Percentiles rank a stretch among this genome's conserved stretches.
These are phyloP conservation scores for Diachrysia chrysitis DNA, from an alignment of 2,888 invertebrate species.

Conservation along the genomic window DNA sequence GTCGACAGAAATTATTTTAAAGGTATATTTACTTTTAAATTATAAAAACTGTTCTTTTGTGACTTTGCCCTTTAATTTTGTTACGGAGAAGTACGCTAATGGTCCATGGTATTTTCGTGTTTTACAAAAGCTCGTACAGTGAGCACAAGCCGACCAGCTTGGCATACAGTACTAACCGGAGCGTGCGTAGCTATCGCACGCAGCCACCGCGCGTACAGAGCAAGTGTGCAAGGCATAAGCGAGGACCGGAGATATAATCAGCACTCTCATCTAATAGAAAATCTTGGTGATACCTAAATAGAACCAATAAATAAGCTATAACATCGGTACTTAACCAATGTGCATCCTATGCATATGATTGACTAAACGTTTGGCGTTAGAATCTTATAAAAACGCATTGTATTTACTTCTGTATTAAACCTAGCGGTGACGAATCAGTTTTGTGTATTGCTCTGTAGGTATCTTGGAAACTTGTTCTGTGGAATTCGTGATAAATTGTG, in stretches of 20 bases:
- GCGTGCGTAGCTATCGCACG: constrained; percentile 11
- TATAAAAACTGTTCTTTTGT: neutral
- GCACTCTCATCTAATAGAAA: neutral
- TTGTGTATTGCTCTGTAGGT: no score
- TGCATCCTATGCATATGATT: no score
- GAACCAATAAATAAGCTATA: no score
- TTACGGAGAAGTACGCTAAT: neutral
- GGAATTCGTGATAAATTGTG: no score
- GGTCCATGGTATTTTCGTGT: neutral
- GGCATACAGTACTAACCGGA: constrained; percentile 8
- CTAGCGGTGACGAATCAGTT: no score
- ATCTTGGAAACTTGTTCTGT: no score
- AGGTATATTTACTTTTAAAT: constrained; percentile 22
- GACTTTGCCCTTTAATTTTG: neutral
- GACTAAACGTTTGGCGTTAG: no score
- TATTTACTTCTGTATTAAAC: no score
- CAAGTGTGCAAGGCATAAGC: neutral
- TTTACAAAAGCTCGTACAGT: neutral
- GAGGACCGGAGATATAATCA: neutral
- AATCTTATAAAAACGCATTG: no score
- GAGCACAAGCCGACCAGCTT: neutral
- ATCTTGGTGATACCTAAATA: neutral
- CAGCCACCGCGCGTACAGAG: constrained; percentile 1
- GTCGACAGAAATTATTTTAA: constrained; percentile 37
- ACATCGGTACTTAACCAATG: no score